Conservation (phyloP, 2,113 vertebrate genomes). For the Emydocephalus ijimae region DNA sequence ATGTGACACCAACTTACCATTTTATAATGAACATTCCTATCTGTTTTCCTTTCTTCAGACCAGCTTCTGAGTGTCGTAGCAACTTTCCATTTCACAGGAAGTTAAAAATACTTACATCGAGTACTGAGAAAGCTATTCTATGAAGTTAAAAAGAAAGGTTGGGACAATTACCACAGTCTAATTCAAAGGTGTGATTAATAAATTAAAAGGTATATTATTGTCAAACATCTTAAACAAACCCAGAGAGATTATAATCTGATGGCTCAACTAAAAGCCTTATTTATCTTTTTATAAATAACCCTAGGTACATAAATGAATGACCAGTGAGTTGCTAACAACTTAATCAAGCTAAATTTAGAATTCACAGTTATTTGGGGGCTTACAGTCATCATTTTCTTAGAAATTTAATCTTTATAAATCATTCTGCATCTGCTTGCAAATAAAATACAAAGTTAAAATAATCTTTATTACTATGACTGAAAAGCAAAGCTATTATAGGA, state of each 20-base stretch:
- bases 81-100: constrained; percentile 29
- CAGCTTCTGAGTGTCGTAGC: constrained; percentile 35
- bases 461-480: not conserved
- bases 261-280: constrained; percentile 19
- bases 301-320: not conserved
- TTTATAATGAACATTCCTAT: constrained; percentile 36
- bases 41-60: constrained; percentile 45
- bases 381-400: not conserved
- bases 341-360: not conserved
- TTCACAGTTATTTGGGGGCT: not conserved
- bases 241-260: not conserved
- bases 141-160: constrained; percentile 13
- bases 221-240: not conserved
- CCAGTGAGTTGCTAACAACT: not conserved
- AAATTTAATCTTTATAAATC: not conserved
- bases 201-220: not conserved
- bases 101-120: constrained; percentile 36
- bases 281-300: not conserved
- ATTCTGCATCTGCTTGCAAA: not conserved
- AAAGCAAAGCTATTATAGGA: not conserved
- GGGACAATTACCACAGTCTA: constrained; percentile 26
- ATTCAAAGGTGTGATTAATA: constrained; percentile 24
- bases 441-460: not conserved
- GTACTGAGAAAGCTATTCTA: constrained; percentile 22
- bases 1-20: constrained; percentile 22